Evolutionary conservation across 1,140 invertebrate species (phyloP).

Genomic region (Macrosteles quadrilineatus): DNA sequence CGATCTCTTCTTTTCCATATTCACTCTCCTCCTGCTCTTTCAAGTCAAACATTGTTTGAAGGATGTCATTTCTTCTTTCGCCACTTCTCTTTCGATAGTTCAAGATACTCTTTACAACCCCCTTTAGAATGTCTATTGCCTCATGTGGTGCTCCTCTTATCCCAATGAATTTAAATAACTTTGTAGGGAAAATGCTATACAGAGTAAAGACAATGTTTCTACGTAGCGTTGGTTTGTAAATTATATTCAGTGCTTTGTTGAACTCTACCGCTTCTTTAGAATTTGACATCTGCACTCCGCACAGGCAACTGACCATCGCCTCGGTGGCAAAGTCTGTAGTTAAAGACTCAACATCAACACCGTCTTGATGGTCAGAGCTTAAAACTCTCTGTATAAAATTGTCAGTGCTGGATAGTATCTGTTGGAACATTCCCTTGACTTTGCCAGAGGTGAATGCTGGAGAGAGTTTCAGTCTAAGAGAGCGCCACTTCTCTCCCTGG

Average conservation of each 20-base stretch:
- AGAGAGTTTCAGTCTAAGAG: slow-evolving; percentile 54
- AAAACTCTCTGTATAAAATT: slow-evolving; percentile 44
- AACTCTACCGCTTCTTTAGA: background rate
- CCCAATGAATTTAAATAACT: slow-evolving; percentile 18
- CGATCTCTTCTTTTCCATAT: too few species aligned
- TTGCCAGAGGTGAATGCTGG: slow-evolving; percentile 60
- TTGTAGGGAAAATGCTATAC: background rate
- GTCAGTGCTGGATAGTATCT: slow-evolving; percentile 50
- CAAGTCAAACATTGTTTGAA: slow-evolving; percentile 36
- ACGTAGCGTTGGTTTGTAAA: background rate
- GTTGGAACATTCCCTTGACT: slow-evolving; percentile 56
- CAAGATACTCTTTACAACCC: slow-evolving; percentile 35
- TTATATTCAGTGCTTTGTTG: background rate
- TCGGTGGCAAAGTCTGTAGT: slow-evolving; percentile 43
- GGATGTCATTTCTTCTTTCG: slow-evolving; percentile 40
- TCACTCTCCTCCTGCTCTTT: slow-evolving; percentile 7
- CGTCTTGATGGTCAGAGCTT: slow-evolving; percentile 49
- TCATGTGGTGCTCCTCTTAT: slow-evolving; percentile 27
- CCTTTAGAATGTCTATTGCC: slow-evolving; percentile 34
- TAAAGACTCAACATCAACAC: slow-evolving; percentile 45
- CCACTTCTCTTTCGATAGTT: slow-evolving; percentile 35
- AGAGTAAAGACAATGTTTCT: background rate
- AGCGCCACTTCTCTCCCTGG: slow-evolving; percentile 55
- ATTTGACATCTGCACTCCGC: slow-evolving; percentile 42
- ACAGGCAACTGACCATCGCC: slow-evolving; percentile 47